These are phyloP conservation scores for Himantopus leucocephalus DNA, from an alignment of 2,113 vertebrate species.

Conservation along the genomic window DNA sequence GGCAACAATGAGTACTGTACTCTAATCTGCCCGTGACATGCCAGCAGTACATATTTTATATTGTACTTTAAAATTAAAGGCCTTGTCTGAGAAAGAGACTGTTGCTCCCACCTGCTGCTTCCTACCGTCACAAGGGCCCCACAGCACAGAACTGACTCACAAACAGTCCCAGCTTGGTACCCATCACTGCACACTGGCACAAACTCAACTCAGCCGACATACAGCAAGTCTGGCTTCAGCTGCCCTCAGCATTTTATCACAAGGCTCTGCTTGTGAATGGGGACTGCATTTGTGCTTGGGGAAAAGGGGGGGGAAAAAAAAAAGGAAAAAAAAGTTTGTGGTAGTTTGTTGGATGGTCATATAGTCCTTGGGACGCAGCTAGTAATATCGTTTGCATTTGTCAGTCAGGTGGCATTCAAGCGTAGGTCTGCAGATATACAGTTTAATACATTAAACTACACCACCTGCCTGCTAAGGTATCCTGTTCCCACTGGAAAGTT, in stretches of 20 bases:
- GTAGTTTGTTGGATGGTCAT: not conserved
- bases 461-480: not conserved
- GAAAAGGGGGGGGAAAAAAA: not conserved
- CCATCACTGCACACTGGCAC: not conserved
- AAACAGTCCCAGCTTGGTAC: not conserved
- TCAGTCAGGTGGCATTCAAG: not conserved
- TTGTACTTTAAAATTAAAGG: not conserved
- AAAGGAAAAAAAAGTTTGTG: not conserved
- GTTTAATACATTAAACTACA: not conserved
- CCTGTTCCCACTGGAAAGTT: not conserved
- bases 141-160: not conserved
- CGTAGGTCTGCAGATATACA: not conserved
- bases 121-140: not conserved
- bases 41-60: not conserved
- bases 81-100: not conserved
- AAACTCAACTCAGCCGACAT: not conserved
- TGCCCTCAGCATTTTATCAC: not conserved
- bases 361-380: not conserved
- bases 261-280: not conserved
- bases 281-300: not conserved
- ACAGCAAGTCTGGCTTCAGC: not conserved
- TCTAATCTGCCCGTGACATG: not conserved
- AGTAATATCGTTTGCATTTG: not conserved
- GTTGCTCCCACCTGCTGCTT: not conserved
- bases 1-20: not conserved